phyloP scores from a whole-genome alignment of 2,888 invertebrate species.

The Apodemia zela region DNA sequence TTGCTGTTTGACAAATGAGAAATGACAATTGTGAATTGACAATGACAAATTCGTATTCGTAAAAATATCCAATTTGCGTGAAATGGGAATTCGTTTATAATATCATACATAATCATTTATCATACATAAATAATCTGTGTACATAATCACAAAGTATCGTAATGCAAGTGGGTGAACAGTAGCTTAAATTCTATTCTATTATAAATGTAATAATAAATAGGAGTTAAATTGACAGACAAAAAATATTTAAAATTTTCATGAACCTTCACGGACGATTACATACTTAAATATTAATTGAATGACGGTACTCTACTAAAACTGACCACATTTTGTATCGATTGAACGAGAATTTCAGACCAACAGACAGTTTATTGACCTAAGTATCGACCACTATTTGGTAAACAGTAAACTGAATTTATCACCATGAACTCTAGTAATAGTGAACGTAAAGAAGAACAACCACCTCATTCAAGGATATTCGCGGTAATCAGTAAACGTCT shows the following conservation, averaged over 20 bases:
- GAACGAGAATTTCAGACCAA: neutral
- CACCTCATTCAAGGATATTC: constrained; percentile 94
- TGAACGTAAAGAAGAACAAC: constrained; percentile 78
- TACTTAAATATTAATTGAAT: neutral
- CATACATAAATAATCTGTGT: too few species aligned
- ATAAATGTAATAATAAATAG: neutral
- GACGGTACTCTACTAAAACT: neutral
- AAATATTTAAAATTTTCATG: neutral
- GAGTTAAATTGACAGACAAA: constrained; percentile 1
- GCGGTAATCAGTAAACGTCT: constrained; percentile 89
- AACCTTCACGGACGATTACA: neutral
- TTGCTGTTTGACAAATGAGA: too few species aligned
- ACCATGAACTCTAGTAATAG: constrained; percentile 41
- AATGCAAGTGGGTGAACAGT: too few species aligned
- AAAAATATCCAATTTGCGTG: too few species aligned
- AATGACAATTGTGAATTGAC: too few species aligned
- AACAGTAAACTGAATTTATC: neutral
- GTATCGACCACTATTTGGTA: neutral
- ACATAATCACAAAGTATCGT: too few species aligned
- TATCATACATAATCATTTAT: too few species aligned
- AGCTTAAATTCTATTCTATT: too few species aligned
- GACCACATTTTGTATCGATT: neutral
- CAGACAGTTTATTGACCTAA: neutral
- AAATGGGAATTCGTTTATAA: too few species aligned
- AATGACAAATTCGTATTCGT: too few species aligned